These are phyloP conservation scores for Chanos chanos DNA, from an alignment of 2,797 vertebrate species.

Conservation along the genomic window DNA sequence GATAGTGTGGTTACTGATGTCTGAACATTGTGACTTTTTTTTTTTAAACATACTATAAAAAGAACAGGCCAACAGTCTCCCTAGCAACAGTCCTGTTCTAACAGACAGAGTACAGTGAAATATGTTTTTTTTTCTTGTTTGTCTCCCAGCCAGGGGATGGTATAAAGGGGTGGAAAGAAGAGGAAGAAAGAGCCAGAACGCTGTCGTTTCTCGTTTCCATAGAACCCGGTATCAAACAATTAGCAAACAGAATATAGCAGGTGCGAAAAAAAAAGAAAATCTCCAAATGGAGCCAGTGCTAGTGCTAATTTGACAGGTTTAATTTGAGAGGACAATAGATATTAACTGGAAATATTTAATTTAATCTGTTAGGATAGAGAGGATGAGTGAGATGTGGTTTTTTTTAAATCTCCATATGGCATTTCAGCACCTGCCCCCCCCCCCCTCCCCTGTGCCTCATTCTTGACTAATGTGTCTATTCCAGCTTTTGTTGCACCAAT, in stretches of 20 bases:
- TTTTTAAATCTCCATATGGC: conserved; percentile 44
- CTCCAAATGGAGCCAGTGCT: conserved; percentile 36
- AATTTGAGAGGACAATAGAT: conserved; percentile 40
- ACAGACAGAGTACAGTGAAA: no score
- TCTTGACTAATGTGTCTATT: conserved; percentile 24
- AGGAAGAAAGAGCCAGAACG: no score
- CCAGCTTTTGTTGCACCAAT: conserved; percentile 4
- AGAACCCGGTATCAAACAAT: conserved; percentile 30
- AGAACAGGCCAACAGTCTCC: no score
- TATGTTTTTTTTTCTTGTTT: no score
- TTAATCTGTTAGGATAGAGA: conserved; percentile 28
- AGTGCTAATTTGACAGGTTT: conserved; percentile 35
- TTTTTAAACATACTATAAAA: no score
- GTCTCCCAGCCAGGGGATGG: no score
- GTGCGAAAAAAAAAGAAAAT: no score
- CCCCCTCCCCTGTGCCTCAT: conserved; percentile 31
- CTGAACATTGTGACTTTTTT: no score
- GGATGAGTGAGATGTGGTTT: neutral
- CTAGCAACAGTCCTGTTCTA: no score
- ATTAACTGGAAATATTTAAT: conserved; percentile 33
- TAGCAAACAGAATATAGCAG: no score
- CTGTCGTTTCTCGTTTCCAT: neutral
- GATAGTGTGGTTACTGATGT: no score
- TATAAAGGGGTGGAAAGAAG: no score
- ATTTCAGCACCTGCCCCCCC: conserved; percentile 38